phyloP scores from a whole-genome alignment of 2,888 invertebrate species.

The Caenorhabditis panamensis region DNA sequence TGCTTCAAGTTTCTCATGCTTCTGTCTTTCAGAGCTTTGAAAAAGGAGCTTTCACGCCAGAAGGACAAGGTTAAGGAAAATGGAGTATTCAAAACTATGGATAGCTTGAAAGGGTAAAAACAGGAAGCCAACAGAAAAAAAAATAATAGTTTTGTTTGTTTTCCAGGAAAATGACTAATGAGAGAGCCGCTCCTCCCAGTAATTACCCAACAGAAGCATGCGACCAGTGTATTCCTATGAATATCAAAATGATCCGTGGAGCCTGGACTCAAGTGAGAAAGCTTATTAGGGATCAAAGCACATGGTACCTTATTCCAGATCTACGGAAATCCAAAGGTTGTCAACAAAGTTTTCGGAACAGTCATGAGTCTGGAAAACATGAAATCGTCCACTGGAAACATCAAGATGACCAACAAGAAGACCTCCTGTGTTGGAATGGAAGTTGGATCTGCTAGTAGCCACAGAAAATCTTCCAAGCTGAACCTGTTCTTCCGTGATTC shows the following conservation, averaged over 20 bases:
- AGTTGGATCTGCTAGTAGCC: slow-evolving; percentile 47
- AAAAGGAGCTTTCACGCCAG: slow-evolving; percentile 69
- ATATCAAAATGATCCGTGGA: slow-evolving; percentile 71
- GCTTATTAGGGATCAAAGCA: neutral
- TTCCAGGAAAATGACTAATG: slow-evolving; percentile 55
- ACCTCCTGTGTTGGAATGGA: slow-evolving; percentile 76
- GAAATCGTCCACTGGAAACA: slow-evolving; percentile 51
- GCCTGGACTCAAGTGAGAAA: slow-evolving; percentile 74
- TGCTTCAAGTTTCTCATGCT: neutral
- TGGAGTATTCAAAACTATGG: slow-evolving; percentile 72
- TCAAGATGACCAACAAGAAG: slow-evolving; percentile 66
- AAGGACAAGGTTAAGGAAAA: slow-evolving; percentile 66
- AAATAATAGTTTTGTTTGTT: neutral
- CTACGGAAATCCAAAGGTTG: slow-evolving; percentile 75
- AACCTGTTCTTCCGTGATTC: slow-evolving; percentile 77
- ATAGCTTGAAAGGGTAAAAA: slow-evolving; percentile 63
- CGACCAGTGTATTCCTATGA: slow-evolving; percentile 70
- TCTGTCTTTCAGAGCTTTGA: slow-evolving; percentile 64
- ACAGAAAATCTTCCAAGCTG: slow-evolving; percentile 59
- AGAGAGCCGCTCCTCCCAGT: slow-evolving; percentile 43
- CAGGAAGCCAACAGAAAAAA: neutral
- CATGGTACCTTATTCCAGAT: slow-evolving; percentile 57
- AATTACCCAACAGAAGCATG: slow-evolving; percentile 58
- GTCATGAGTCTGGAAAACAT: slow-evolving; percentile 70
- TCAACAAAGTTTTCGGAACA: slow-evolving; percentile 75